Evolutionary conservation across 2,113 vertebrate species (phyloP).

Genomic region (Empidonax alnorum): DNA sequence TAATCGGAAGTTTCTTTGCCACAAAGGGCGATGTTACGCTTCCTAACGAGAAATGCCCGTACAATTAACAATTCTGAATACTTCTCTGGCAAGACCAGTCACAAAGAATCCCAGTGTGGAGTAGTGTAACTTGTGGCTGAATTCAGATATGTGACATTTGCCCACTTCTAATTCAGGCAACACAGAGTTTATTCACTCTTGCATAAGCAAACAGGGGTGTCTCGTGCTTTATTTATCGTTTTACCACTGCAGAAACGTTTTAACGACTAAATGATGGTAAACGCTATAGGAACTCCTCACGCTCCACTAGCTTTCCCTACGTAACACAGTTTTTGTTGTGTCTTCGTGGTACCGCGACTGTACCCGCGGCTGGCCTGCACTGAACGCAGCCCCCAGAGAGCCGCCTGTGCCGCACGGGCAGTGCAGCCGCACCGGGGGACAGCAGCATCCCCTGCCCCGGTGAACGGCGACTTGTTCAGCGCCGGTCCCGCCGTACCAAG

Average conservation of each 20-base stretch:
- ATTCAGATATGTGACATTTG: neutral
- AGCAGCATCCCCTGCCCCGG: neutral
- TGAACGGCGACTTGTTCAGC: no score
- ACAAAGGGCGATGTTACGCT: neutral
- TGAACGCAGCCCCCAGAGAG: neutral
- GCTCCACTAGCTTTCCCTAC: neutral
- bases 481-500: no score
- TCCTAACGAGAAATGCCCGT: neutral
- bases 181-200: neutral
- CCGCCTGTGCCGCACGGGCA: neutral
- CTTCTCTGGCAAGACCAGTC: neutral
- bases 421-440: neutral
- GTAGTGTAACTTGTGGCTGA: neutral
- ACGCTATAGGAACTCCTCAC: fast-evolving
- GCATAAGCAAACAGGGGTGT: neutral
- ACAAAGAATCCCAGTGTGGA: slow-evolving; percentile 13
- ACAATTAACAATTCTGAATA: neutral
- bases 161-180: neutral
- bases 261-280: neutral
- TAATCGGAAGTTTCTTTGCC: neutral
- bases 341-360: fast-evolving
- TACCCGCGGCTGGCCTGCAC: neutral
- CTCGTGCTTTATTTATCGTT: neutral
- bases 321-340: fast-evolving
- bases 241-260: neutral